Conservation (phyloP, 2,888 invertebrate species). For the Mimachlamys varia region DNA sequence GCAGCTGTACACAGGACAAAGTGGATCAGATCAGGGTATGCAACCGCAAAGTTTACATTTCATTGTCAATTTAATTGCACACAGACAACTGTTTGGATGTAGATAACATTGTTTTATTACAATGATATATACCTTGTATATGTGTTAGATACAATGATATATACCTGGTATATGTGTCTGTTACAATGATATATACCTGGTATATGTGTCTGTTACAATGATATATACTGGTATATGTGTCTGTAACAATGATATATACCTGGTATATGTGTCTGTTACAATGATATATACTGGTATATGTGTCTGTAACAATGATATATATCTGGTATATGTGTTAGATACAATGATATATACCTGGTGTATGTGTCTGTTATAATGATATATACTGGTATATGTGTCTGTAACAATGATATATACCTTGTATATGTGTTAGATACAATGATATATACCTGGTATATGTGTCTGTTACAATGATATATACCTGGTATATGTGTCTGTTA, state of each 20-base stretch:
- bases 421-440: background rate
- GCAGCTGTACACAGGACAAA: conserved; percentile 58
- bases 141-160: background rate
- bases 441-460: background rate
- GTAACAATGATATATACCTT: background rate
- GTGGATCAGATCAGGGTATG: conserved; percentile 64
- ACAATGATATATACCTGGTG: background rate
- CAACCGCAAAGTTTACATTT: background rate
- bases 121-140: background rate
- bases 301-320: background rate
- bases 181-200: background rate
- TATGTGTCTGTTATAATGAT: background rate
- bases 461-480: background rate
- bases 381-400: too few relatives aligned
- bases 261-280: background rate
- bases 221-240: too few relatives aligned
- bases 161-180: background rate
- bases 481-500: background rate
- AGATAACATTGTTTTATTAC: background rate
- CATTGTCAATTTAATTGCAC: background rate
- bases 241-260: background rate
- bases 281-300: background rate
- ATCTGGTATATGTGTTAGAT: conserved; percentile 8
- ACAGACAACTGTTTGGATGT: too few relatives aligned
- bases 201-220: background rate